Conservation (phyloP, 2,888 invertebrate genomes). For the Seira sanloemensis region DNA sequence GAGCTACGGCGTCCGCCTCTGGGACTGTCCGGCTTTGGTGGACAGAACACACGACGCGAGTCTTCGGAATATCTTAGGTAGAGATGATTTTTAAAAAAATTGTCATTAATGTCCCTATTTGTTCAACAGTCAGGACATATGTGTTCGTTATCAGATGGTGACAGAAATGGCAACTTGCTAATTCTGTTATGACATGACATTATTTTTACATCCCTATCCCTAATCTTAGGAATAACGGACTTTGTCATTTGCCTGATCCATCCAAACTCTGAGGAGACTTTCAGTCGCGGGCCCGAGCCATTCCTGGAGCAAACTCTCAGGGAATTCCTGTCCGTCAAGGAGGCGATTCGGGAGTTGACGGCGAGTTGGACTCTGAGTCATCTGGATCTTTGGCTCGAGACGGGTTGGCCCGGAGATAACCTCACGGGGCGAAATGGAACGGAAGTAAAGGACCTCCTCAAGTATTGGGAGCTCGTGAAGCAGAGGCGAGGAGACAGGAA, state of each 20-base stretch:
- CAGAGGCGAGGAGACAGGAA: not conserved
- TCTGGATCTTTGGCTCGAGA: too few species aligned
- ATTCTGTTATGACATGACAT: too few species aligned
- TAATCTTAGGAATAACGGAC: not conserved
- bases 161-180: too few species aligned
- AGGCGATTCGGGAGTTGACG: not conserved
- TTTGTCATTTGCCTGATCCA: not conserved
- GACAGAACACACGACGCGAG: too few species aligned
- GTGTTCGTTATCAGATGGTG: too few species aligned
- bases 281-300: not conserved
- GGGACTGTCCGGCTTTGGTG: conserved; percentile 8
- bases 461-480: conserved; percentile 13
- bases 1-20: conserved; percentile 21
- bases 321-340: not conserved
- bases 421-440: not conserved
- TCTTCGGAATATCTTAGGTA: too few species aligned
- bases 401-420: conserved; percentile 41
- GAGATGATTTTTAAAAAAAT: too few species aligned
- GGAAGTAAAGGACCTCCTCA: not conserved
- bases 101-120: too few species aligned
- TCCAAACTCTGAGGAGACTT: not conserved
- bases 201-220: too few species aligned
- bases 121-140: too few species aligned
- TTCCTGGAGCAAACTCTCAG: not conserved
- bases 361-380: too few species aligned